Percentiles rank a stretch among this genome's conserved stretches.
Conservation (phyloP, 2,113 vertebrate species). For the Ursus arctos region DNA sequence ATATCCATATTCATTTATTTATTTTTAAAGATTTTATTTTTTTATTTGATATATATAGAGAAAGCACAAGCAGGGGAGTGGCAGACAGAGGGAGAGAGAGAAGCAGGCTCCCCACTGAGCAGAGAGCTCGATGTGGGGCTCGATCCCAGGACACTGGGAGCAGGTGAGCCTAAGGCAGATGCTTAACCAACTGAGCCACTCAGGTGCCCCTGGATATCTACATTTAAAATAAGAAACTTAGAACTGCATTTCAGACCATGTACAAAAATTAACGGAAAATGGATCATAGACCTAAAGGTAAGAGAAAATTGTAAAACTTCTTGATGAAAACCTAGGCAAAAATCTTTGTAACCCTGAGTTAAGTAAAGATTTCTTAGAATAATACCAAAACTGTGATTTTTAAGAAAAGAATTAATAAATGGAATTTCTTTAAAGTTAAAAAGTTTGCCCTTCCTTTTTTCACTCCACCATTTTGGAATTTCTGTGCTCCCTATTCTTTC, state of each 20-base stretch:
- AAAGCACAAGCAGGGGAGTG: too few relatives aligned
- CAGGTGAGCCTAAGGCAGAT: too few relatives aligned
- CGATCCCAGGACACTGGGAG: too few relatives aligned
- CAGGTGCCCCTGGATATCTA: not conserved
- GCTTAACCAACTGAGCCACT: too few relatives aligned
- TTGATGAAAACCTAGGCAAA: not conserved
- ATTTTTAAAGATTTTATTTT: too few relatives aligned
- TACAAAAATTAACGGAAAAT: not conserved
- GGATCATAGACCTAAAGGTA: not conserved
- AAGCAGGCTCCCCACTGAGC: too few relatives aligned
- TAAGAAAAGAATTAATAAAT: not conserved
- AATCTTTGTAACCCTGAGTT: not conserved
- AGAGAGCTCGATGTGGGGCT: too few relatives aligned
- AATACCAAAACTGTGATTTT: not conserved
- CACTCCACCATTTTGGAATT: not conserved
- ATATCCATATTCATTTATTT: not conserved
- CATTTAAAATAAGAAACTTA: not conserved
- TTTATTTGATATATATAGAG: too few relatives aligned
- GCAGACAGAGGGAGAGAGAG: too few relatives aligned
- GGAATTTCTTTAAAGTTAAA: not conserved
- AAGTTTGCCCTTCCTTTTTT: not conserved
- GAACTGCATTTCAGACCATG: not conserved
- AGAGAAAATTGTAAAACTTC: constrained; percentile 3
- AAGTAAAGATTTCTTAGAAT: not conserved
- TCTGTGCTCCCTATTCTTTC: not conserved